A percentile compares a stretch with the other conserved stretches of the same genome.
Evolutionary conservation across 2,113 vertebrate species (phyloP).

Genomic region (Hemiprocne comata): DNA sequence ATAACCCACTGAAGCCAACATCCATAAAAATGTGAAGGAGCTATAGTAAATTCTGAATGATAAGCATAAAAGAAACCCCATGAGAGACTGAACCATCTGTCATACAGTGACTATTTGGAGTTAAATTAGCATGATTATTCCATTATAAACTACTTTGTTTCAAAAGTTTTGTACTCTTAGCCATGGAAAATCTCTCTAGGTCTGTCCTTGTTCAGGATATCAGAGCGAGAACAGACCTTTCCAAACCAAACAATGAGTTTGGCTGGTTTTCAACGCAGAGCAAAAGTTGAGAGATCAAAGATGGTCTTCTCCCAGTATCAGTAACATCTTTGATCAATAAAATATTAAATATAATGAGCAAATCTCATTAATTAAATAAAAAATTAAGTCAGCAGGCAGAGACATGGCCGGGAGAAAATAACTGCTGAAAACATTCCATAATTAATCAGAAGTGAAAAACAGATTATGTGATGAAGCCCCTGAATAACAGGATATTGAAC

Average conservation of each 20-base stretch:
- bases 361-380: background rate
- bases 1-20: constrained; percentile 21
- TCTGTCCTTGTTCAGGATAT: background rate
- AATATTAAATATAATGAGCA: background rate
- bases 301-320: background rate
- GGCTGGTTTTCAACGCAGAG: constrained; percentile 12
- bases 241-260: constrained; percentile 23
- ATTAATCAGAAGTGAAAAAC: background rate
- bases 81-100: constrained; percentile 5
- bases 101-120: background rate
- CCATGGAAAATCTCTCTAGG: constrained; percentile 42
- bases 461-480: background rate
- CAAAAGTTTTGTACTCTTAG: constrained; percentile 15
- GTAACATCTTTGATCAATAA: background rate
- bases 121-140: constrained; percentile 51
- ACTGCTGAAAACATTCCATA: background rate
- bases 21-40: constrained; percentile 52
- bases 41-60: constrained; percentile 51
- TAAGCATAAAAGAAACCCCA: constrained; percentile 38
- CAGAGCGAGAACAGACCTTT: background rate
- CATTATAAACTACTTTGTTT: constrained; percentile 38
- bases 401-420: background rate
- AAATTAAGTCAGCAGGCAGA: background rate
- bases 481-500: background rate
- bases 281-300: background rate